These are phyloP conservation scores for Etia nguti DNA, from an alignment of 2,113 vertebrate species.

Conservation along the genomic window DNA sequence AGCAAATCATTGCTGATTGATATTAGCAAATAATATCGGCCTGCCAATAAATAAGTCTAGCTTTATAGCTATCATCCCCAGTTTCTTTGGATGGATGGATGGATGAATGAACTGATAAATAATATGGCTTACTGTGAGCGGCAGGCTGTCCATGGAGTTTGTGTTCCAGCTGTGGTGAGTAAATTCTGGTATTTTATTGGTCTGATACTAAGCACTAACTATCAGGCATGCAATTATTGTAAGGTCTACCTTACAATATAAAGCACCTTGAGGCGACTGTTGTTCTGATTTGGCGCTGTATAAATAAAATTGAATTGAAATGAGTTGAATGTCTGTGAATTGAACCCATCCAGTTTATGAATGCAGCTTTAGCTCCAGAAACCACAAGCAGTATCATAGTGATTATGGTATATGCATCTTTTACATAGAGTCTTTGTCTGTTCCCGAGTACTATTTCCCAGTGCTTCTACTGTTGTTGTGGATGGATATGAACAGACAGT, in stretches of 20 bases:
- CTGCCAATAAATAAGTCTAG: background rate
- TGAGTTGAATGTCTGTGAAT: background rate
- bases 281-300: background rate
- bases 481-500: background rate
- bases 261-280: background rate
- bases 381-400: fast-evolving
- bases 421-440: background rate
- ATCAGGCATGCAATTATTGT: background rate
- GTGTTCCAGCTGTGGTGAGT: background rate
- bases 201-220: background rate
- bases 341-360: fast-evolving
- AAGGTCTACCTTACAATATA: background rate
- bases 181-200: background rate
- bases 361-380: background rate
- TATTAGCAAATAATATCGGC: background rate
- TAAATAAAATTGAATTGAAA: background rate
- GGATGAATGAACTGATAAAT: fast-evolving
- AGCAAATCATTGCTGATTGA: background rate
- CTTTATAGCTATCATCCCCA: background rate
- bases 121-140: background rate
- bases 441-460: fast-evolving
- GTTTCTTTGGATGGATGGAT: fast-evolving
- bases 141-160: background rate
- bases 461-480: background rate
- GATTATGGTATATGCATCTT: background rate